Evolutionary conservation across 2,113 vertebrate species (phyloP).

Genomic region (Hippocampus abdominalis): DNA sequence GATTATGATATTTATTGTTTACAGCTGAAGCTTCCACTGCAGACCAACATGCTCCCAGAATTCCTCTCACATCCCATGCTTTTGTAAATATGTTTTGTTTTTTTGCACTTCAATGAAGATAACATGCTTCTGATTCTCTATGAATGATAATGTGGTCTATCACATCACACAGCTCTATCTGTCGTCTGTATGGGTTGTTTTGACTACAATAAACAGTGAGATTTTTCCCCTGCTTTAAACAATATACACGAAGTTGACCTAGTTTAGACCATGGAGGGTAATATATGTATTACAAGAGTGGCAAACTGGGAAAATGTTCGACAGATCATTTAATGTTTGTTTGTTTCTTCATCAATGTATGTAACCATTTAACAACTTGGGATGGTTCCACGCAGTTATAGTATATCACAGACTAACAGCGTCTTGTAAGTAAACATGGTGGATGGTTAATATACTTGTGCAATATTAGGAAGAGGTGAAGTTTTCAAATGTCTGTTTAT

Average conservation of each 20-base stretch:
- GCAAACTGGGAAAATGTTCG: neutral
- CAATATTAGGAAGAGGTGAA: neutral
- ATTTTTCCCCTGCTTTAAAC: neutral
- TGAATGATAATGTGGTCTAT: constrained; percentile 4
- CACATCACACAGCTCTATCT: neutral
- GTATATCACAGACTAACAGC: neutral
- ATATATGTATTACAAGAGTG: neutral
- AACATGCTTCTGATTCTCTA: neutral
- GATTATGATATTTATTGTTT: constrained; percentile 17
- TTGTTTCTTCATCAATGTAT: neutral
- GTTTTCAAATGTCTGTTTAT: constrained; percentile 17
- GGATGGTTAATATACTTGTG: constrained; percentile 2
- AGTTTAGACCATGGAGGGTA: neutral
- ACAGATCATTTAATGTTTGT: too few relatives aligned
- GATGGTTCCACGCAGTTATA: neutral
- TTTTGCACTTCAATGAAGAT: constrained; percentile 27
- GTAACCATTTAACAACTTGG: neutral
- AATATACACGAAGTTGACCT: neutral
- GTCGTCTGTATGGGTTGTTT: constrained; percentile 5
- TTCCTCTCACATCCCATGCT: neutral
- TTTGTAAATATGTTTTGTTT: constrained; percentile 11
- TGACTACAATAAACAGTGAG: neutral
- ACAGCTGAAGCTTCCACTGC: constrained; percentile 3
- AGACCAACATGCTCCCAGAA: neutral
- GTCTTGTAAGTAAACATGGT: constrained; percentile 3